Evolutionary conservation across 2,888 invertebrate species (phyloP), one percentile per base, ranked within the genome.

Genomic region (Nomada ferruginata): DNA sequence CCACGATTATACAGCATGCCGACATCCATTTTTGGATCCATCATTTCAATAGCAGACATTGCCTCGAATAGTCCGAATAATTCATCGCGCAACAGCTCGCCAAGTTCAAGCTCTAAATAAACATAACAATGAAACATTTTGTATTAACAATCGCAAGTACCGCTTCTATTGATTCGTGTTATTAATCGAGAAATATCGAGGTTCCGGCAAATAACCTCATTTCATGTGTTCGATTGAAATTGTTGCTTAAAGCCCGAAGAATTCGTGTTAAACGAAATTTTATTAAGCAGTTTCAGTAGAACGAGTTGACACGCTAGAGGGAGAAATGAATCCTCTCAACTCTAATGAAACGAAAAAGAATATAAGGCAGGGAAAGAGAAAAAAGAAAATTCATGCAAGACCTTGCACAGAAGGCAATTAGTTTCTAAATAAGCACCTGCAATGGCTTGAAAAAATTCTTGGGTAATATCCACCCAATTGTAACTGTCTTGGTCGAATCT

Each of bases 1-100:
- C 97, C 97, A 85, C 98, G 95, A 93, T 98, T 98, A 93, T 98
- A 98, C 85, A 98, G 95, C 98, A 99, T 99, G 9, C 99, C 99
- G 1, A 99, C 98, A 95, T 99, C 99, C 99, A 99, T 99, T 95
- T 99, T 99, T 0, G 99, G 99, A 93, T 99, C 99, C 99, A 99
- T 99, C 98, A 99, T 98, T 94, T 99, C 99, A 90, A 99, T 99
- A 0, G 99, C 99, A 0, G 99, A 99, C 99, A 99, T 99, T 0
- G 99, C 99, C 94, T 99, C 99, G 94, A 98, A 98, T 55, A 99
- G 94, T 3, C 98, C 98, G 95, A 97, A 98, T 26, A 97, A 94
- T 70, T 97, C 97, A 95, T 99, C 98, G 91, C 99, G 98, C 10
- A 98, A 94, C 50, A 99, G 94, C 94, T 99, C 98, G 2, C 99